Base-by-base conservation (phyloP, 2,797 vertebrate species). In the Tragelaphus eurycerus region DNA sequence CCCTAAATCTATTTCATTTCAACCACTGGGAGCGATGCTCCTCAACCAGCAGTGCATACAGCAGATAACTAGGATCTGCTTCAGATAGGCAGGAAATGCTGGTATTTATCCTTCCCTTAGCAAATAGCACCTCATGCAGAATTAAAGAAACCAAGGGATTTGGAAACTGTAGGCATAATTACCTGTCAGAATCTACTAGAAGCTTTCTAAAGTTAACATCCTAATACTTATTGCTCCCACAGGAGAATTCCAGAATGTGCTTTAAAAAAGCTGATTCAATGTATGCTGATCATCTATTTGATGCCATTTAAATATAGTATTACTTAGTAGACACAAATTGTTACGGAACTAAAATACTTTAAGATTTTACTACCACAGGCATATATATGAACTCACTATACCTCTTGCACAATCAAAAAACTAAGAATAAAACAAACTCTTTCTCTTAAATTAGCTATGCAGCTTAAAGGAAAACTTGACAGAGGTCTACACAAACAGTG, bases 161-260 rank as follows among this genome's bases (percentile, higher is more conserved):
- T 96, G 59, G 54, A 93, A 88, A 10, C n/a, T 4, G 12, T 27
- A 29, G 31, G 31, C 21, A 19, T 88, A 94, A 96, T 82, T 90
- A 95, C 67, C 86, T 84, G 29, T 96, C 86, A 98, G 19, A 89
- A 92, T 79, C 48, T 67, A 83, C 86, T 59, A 90, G 9, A 83
- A 23, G 17, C 16, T 76, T 95, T 90, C 89, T 87, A 67, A 98
- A 96, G 76, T 81, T 93, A 96, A 92, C 21, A 95, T 84, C n/a
- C 79, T 90, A 89, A 82, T 95, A 64, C 6, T n/a, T 74, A 95
- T 2, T 74, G 38, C 54, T 67, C 76, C 84, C 76, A 43, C 2
- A 57, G 85, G 81, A 93, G 88, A 95, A 93, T 85, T 92, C 29
- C 52, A 92, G 48, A 87, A 89, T 60, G 21, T 89, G 74, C 81